Evolutionary conservation across 37 sponge, comb jelly and placozoan species (phyloP).

Genomic region (Aplysina aerophoba): DNA sequence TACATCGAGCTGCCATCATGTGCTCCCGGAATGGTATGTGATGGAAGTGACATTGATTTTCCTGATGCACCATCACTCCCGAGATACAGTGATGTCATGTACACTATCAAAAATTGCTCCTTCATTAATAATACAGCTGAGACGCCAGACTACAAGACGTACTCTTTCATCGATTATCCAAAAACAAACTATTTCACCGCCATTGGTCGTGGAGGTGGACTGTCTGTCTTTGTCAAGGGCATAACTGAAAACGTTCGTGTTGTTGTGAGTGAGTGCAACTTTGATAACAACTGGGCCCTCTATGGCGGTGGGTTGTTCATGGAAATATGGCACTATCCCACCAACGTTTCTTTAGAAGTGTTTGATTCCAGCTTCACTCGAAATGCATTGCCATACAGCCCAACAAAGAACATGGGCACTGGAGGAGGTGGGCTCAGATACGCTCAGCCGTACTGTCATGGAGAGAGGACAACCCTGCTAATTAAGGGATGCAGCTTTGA

Average conservation of each 20-base stretch:
- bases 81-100: not conserved
- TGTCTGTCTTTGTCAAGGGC: constrained; percentile 16
- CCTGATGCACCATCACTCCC: not conserved
- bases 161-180: constrained; percentile 18
- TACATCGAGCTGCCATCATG: not conserved
- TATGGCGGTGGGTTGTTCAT: constrained; percentile 24
- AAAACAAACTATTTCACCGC: not conserved
- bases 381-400: not conserved
- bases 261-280: not conserved
- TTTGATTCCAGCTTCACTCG: not conserved
- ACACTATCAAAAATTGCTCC: not conserved
- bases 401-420: constrained; percentile 4
- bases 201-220: constrained; percentile 26
- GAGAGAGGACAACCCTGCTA: not conserved
- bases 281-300: constrained; percentile 2
- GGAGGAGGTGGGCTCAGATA: constrained; percentile 14
- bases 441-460: not conserved
- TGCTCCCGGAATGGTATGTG: constrained; percentile 6
- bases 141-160: constrained; percentile 8
- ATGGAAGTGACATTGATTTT: not conserved
- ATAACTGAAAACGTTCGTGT: not conserved
- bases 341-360: not conserved
- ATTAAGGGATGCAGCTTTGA: not conserved
- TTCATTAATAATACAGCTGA: constrained; percentile 22
- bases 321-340: constrained; percentile 7